Evolutionary conservation across 2,113 vertebrate species (phyloP).

Genomic region (Fulmarus glacialis): DNA sequence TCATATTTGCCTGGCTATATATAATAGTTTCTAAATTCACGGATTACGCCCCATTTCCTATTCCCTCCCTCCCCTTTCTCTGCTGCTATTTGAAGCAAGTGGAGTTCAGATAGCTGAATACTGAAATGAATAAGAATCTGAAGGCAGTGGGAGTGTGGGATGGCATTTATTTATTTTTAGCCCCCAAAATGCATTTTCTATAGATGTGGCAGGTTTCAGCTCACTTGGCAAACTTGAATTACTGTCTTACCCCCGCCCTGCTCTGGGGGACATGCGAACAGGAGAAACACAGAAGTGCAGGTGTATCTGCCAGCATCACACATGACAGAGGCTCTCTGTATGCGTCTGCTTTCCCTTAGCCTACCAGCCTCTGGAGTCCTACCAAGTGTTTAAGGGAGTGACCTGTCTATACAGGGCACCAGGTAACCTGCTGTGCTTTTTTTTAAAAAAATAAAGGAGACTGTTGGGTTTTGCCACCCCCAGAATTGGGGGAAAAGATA

Average conservation of each 20-base stretch:
- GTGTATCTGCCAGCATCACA: not conserved
- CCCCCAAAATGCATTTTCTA: not conserved
- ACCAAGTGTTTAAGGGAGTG: not conserved
- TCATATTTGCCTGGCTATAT: not conserved
- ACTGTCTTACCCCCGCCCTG: not conserved
- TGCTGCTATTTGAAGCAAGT: not conserved
- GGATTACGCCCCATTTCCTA: not conserved
- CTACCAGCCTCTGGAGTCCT: not conserved
- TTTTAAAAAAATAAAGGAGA: not conserved
- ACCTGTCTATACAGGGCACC: not conserved
- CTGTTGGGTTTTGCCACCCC: not conserved
- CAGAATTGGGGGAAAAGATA: not conserved
- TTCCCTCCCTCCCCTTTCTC: not conserved
- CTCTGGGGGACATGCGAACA: not conserved
- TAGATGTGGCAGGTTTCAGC: not conserved
- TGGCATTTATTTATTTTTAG: conserved; percentile 19
- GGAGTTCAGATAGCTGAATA: not conserved
- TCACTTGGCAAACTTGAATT: not conserved
- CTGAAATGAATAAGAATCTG: not conserved
- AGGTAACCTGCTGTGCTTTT: not conserved
- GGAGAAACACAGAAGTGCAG: not conserved
- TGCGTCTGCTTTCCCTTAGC: not conserved
- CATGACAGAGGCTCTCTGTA: not conserved
- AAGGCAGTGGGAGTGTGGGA: not conserved
- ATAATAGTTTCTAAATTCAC: not conserved